Percentiles rank a stretch among this genome's conserved stretches.
These are phyloP conservation scores for Ceratotherium simum DNA, from an alignment of 2,113 vertebrate genomes.

Conservation along the genomic window DNA sequence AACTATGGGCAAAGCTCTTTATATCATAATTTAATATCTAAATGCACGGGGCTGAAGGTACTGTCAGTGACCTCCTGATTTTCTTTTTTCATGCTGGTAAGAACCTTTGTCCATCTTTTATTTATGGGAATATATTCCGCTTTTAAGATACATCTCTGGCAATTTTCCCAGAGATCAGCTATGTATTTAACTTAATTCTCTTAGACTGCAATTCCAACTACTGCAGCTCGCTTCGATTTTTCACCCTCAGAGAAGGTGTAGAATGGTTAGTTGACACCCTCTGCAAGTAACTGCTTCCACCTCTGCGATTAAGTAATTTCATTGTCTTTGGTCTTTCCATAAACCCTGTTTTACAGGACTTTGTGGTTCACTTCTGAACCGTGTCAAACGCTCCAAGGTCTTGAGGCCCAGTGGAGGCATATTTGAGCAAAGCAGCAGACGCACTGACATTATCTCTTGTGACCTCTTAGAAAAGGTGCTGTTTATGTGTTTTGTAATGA, in stretches of 20 bases:
- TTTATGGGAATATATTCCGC: background rate
- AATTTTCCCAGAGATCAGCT: background rate
- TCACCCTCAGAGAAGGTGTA: background rate
- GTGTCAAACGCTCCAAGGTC: background rate
- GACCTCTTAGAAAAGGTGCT: background rate
- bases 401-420: background rate
- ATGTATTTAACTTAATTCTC: slow-evolving; percentile 18
- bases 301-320: slow-evolving; percentile 22
- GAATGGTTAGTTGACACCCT: background rate
- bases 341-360: background rate
- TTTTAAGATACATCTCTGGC: slow-evolving; percentile 9
- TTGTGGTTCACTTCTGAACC: background rate
- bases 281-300: background rate
- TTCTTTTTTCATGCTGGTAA: slow-evolving; percentile 19
- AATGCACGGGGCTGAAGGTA: background rate
- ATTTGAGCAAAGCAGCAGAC: background rate
- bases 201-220: background rate
- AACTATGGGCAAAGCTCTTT: background rate
- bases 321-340: background rate
- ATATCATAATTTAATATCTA: background rate
- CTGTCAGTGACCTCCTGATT: background rate
- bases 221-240: background rate
- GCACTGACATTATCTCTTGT: background rate
- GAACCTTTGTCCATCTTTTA: background rate
- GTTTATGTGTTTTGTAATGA: background rate